A percentile compares a stretch with the other conserved stretches of the same genome.
Conservation (phyloP, 2,113 vertebrate species). For the Sminthopsis crassicaudata region DNA sequence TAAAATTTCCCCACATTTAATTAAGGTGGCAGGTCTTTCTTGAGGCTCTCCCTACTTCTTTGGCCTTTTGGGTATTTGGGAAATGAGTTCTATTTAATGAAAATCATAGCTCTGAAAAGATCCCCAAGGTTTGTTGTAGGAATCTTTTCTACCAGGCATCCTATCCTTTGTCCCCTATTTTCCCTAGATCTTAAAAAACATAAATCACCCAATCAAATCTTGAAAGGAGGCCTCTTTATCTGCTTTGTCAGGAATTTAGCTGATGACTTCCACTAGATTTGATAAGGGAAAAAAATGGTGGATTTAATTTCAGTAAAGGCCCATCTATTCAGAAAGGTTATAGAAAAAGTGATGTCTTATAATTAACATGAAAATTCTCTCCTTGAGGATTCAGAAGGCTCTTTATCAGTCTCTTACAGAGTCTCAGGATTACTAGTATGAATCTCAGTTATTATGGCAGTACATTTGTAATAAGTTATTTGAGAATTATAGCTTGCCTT, state of each 20-base stretch:
- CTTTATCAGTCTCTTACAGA: neutral
- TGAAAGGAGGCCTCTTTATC: neutral
- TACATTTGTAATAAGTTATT: neutral
- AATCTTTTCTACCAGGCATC: constrained; percentile 74
- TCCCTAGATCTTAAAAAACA: neutral
- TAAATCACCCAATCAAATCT: neutral
- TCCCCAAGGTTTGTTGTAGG: neutral
- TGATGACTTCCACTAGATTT: neutral
- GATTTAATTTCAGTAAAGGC: neutral
- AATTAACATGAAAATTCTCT: neutral
- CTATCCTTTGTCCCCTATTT: constrained; percentile 70
- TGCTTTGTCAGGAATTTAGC: neutral
- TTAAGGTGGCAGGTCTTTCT: neutral
- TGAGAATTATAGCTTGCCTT: neutral
- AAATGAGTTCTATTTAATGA: neutral
- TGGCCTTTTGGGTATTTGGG: neutral
- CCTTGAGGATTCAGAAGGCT: neutral
- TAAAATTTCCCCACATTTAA: constrained; percentile 21
- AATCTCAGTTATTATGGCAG: neutral
- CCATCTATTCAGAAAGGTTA: neutral
- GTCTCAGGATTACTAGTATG: too few relatives aligned
- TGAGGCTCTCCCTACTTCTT: neutral
- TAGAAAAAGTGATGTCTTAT: neutral
- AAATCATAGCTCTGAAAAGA: neutral
- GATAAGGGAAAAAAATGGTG: neutral